Conservation (phyloP, 2,797 vertebrate genomes). For the Catostomus latipinnis region DNA sequence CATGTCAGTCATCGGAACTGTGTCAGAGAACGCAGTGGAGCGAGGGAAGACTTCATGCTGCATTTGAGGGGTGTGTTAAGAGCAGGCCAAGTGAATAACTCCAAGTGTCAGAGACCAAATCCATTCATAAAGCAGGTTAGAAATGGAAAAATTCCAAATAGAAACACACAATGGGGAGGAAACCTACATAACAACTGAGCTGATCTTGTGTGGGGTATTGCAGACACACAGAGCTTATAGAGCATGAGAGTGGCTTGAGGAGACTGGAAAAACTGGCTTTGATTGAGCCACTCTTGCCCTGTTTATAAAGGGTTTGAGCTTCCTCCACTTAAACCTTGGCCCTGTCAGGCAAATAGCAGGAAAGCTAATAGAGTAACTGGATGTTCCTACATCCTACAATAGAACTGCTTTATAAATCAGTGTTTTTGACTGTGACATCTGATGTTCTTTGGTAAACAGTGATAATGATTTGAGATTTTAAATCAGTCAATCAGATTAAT, state of each 20-base stretch:
- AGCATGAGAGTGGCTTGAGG: neutral
- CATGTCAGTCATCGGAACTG: constrained; percentile 49
- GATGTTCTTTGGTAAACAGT: too few species aligned
- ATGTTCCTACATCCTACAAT: too few species aligned
- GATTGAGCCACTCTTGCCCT: constrained; percentile 65
- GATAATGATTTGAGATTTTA: too few species aligned
- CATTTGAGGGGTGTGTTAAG: constrained; percentile 51
- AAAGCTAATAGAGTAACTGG: too few species aligned
- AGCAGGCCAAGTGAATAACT: constrained; percentile 60
- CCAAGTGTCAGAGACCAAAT: constrained; percentile 52
- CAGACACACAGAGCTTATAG: neutral
- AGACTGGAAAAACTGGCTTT: constrained; percentile 62
- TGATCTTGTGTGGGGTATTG: constrained; percentile 38
- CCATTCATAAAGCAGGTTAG: constrained; percentile 58
- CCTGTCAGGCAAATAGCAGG: too few species aligned
- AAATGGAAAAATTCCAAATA: constrained; percentile 11
- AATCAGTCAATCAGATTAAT: too few species aligned
- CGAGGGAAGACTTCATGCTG: constrained; percentile 63
- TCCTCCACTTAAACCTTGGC: constrained; percentile 41
- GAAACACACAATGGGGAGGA: constrained; percentile 49
- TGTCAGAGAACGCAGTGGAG: constrained; percentile 34
- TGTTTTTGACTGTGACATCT: too few species aligned
- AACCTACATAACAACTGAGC: constrained; percentile 67
- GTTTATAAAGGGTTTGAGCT: constrained; percentile 37
- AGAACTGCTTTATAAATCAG: neutral